A percentile compares a stretch with the other conserved stretches of the same genome.
These are phyloP conservation scores for Himalopsyche anomala DNA, from an alignment of 2,888 invertebrate genomes.

Conservation along the genomic window DNA sequence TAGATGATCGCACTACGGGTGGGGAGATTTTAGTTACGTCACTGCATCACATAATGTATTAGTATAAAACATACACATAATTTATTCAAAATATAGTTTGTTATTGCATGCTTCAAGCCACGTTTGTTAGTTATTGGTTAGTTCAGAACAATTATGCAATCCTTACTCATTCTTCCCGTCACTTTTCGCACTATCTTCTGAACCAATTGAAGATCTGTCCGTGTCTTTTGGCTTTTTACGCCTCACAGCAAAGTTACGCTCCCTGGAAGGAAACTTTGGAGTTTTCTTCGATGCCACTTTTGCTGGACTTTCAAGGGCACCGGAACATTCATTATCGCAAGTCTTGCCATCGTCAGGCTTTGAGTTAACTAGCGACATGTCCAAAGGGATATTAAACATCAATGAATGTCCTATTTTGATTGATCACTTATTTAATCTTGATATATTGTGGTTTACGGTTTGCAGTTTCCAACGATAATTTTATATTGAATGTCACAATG, in stretches of 20 bases:
- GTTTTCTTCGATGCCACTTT: conserved; percentile 70
- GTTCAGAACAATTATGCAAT: not conserved
- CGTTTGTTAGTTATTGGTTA: conserved; percentile 7
- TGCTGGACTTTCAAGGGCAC: conserved; percentile 31
- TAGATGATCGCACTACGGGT: too few relatives aligned
- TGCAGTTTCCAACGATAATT: conserved; percentile 9
- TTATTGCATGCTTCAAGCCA: not conserved
- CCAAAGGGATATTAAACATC: not conserved
- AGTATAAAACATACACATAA: too few relatives aligned
- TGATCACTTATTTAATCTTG: conserved; percentile 8
- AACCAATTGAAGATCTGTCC: conserved; percentile 62
- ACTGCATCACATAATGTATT: too few relatives aligned
- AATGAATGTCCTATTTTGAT: not conserved
- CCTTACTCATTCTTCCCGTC: not conserved
- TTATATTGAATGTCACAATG: not conserved
- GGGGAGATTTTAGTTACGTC: too few relatives aligned
- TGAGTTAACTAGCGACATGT: not conserved
- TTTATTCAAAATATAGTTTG: too few relatives aligned
- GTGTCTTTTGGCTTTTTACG: conserved; percentile 76
- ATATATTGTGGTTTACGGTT: not conserved
- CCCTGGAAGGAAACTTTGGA: conserved; percentile 82
- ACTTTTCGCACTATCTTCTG: conserved; percentile 70
- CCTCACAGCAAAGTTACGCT: conserved; percentile 82
- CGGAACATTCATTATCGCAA: conserved; percentile 2
- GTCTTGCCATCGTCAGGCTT: conserved; percentile 23